Base-by-base conservation (phyloP, 1,140 invertebrate species). In the Drosophila pseudoobscura region DNA sequence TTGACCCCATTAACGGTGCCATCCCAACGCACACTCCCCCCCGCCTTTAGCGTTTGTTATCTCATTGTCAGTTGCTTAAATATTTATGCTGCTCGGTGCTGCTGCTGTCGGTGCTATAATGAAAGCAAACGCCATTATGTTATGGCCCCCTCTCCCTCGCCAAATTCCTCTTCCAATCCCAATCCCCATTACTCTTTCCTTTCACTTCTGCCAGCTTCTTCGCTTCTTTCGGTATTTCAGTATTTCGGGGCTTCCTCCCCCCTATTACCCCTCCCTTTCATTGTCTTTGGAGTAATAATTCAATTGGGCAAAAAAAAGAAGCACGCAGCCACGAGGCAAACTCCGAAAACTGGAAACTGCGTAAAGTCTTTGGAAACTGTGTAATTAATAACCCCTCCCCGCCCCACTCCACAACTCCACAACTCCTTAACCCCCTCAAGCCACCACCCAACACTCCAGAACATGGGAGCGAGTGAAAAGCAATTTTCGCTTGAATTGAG, bases 21-120 rank as follows among this genome's bases (percentile, higher is more conserved):
- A 29, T 9, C 24, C 29, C 41, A 22, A 17, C 17, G 26, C 31
- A 9, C 2, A 8, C 26, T 15, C 24, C 17, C 44, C 44, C 20
- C 22, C n/a, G 41, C 51, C 24, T 35, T 61, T 51, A 57, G 50
- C 57, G 73, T 80, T 87, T 82, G 83, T 87, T 87, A 82, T 72
- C 83, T 80, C 75, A 79, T 83, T 79, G 84, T 82, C 78, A 83
- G 83, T 88, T 88, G 78, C 60, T 87, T 89, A 88, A 87, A 87
- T 87, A 87, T 87, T 89, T 87, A 87, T 88, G 79, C 78, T 69
- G 60, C 60, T 20, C 20, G 20, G 20, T 57, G 39, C 8, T 39
- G 26, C 17, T 35, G 15, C 60, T 56, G 55, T 17, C 71, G 50
- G 80, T 71, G 75, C 75, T 84, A 74, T 87, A 85, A 87, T 87